Evolutionary conservation across 1,140 invertebrate species (phyloP), one percentile per base, ranked within the genome.

Genomic region (Microplitis mediator): DNA sequence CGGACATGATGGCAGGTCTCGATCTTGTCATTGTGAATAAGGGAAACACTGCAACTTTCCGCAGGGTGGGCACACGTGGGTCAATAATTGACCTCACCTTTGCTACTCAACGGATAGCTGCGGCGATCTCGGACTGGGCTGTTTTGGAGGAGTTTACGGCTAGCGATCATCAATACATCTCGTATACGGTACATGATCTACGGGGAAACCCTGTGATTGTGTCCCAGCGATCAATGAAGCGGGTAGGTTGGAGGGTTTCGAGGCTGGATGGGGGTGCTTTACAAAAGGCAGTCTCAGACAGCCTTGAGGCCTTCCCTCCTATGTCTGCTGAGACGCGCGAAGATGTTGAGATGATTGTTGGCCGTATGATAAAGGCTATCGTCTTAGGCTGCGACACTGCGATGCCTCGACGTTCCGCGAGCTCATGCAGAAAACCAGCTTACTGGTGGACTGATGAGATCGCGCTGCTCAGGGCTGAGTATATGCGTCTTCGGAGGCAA

Each of bases 371-470:
- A 0, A 23, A 39, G 50, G 50, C 8, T 16, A 45, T 45, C 5
- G 39, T 45, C 11, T 6, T 11, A 45, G 39, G 8, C 5, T 56
- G 52, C 13, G n/a, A 23, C 52, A 13, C n/a, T 14, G 52, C 52
- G 8, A 56, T 56, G 4, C 3, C n/a, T 16, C 16, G 58, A 9
- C 58, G 31, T 32, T 32, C 16, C 31, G 31, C 58, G 6, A 32
- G 58, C 4, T 34, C 32, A 13, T 23, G 4, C 6, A 69, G 62
- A 9, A 39, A 72, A 1, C 23, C 73, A 2, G 74, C 74, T 5
- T 79, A 84, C 71, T 84, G 83, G 80, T 83, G 80, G 79, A 80
- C 76, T 4, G 65, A 74, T 1, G 72, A 83, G 5, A 80, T 82
- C 2, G 77, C 76, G 0, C 71, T 76, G 13, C 61, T 81, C 0